Conservation (phyloP, 2,888 invertebrate species). For the Dolichopus griseipennis region DNA sequence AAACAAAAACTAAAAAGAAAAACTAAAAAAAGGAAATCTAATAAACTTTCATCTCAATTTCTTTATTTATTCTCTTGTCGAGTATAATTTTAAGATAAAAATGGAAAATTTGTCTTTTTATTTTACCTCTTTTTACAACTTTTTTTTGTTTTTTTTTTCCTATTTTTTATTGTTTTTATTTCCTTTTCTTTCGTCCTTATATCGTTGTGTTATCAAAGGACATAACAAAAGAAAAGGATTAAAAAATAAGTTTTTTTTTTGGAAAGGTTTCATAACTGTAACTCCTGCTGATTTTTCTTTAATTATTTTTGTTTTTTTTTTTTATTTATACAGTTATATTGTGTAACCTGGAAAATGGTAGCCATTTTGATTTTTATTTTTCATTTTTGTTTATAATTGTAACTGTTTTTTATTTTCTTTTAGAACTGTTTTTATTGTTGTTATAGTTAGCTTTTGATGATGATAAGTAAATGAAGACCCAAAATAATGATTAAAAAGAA, state of each 20-base stretch:
- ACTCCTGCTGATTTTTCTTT: not conserved
- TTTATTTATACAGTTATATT: not conserved
- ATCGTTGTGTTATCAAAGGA: not conserved
- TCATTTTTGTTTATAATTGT: not conserved
- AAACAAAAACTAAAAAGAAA: too few species aligned
- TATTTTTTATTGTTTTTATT: too few species aligned
- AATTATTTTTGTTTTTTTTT: not conserved
- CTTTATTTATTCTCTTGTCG: not conserved
- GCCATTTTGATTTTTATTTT: not conserved
- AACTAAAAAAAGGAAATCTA: not conserved
- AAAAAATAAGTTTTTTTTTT: not conserved
- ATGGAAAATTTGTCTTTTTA: not conserved
- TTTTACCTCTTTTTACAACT: not conserved
- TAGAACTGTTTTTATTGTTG: not conserved
- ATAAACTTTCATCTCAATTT: constrained; percentile 1
- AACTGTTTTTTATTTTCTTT: not conserved
- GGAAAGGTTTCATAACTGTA: not conserved
- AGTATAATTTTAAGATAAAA: constrained; percentile 1
- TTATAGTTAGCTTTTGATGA: not conserved
- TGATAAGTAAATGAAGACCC: not conserved
- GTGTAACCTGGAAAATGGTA: not conserved
- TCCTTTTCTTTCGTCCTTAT: too few species aligned
- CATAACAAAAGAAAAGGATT: not conserved
- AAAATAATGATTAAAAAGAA: not conserved
- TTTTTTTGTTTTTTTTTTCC: too few species aligned